Evolutionary conservation across 2,888 invertebrate genomes (phyloP), one percentile per base, ranked within the genome.

Genomic region (Cheilosia vulpina): DNA sequence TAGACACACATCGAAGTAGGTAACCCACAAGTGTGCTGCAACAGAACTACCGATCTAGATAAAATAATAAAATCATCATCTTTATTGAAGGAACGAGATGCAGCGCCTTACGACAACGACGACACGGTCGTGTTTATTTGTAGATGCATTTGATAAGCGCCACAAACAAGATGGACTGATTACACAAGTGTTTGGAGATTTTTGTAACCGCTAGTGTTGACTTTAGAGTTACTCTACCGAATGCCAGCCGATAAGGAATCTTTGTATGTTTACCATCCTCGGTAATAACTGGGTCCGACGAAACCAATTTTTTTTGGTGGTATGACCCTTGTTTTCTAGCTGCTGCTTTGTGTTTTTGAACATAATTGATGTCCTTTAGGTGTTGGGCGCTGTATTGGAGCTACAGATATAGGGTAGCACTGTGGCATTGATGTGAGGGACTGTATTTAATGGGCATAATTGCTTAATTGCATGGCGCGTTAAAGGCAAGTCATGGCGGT

Each of bases 121-220:
- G 38, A 4, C 38, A 38, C 38, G 65, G 63, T 65, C 52, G 52
- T 83, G 79, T 83, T 78, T 83, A 73, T 83, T 79, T 83, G 68
- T 83, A 79, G 83, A 83, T 83, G 68, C 68, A 73, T 75, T 79
- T 57, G 83, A 83, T 83, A 83, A 79, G 83, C 79, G 79, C 62
- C 79, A 79, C 73, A 83, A 83, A 83, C 73, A 79, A 83, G 83
- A 83, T 83, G 68, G 69, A 83, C 52, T 58, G 83, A 83, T 83
- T 78, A 58, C 43, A 50, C 45, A 65, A 62, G 77, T 75, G 69
- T 81, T 75, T 75, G 38, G 75, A 69, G 68, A 69, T 58, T 60
- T 60, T 50, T 71, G 50, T 75, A 63, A 53, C 38, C 6, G 17
- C 38, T 60, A 19, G 31, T 17, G 38, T 47, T 75, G 34, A 21